phyloP scores from a whole-genome alignment of 2,888 invertebrate genomes.

The Drosophila sordidapex region DNA sequence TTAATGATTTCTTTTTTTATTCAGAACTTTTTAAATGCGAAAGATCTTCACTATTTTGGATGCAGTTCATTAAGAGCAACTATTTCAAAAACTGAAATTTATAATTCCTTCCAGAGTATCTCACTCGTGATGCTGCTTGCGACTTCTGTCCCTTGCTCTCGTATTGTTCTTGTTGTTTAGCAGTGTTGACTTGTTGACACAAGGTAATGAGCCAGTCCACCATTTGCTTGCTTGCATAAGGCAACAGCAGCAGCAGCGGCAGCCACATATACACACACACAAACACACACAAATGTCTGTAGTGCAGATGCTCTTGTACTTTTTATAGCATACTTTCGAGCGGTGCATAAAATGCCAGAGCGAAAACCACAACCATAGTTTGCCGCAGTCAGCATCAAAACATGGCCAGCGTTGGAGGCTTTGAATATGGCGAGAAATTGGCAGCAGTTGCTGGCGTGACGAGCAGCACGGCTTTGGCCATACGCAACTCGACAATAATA shows the following conservation, averaged over 20 bases:
- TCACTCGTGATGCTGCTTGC: background rate
- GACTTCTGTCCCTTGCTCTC: background rate
- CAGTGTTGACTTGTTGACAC: slow-evolving; percentile 74
- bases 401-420: slow-evolving; percentile 61
- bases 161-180: slow-evolving; percentile 39
- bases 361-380: slow-evolving; percentile 14
- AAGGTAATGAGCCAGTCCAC: slow-evolving; percentile 74
- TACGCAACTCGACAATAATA: slow-evolving; percentile 85
- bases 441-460: slow-evolving; percentile 52
- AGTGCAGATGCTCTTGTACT: slow-evolving; percentile 49
- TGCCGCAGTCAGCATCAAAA: slow-evolving; percentile 59
- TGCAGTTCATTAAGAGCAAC: rapidly evolving
- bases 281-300: slow-evolving; percentile 6
- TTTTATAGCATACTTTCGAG: slow-evolving; percentile 72
- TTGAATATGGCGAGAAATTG: slow-evolving; percentile 56
- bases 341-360: slow-evolving; percentile 40
- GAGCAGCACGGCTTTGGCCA: slow-evolving; percentile 83
- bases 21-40: background rate
- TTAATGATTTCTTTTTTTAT: background rate
- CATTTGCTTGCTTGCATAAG: slow-evolving; percentile 77
- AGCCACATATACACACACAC: slow-evolving; percentile 14
- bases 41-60: background rate
- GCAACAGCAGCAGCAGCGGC: slow-evolving; percentile 10
- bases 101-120: slow-evolving; percentile 5
- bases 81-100: background rate